Base-by-base conservation (phyloP, 1,140 invertebrate genomes). In the Cyclargus thomasi region DNA sequence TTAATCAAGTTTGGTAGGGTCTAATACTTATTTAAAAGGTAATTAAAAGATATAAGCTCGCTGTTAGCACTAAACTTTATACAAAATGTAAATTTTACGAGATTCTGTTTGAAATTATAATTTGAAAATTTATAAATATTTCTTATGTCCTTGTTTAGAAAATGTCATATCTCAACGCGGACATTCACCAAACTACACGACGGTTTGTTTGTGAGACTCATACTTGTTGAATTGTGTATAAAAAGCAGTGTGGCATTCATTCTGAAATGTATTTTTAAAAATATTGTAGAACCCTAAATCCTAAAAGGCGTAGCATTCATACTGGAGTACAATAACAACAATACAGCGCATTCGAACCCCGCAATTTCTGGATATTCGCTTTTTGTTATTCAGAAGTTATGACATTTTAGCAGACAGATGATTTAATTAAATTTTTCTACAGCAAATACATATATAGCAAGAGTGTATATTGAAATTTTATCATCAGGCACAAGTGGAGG, bases 361-460 rank as follows among this genome's bases (percentile, higher is more conserved):
- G 20, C 55, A 59, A 59, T 59, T 17, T 59, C 55, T 59, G 55
- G 20, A 18, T 18, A 59, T 59, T 59, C 55, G 55, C 55, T 21
- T 55, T 55, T 59, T 59, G 55, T 59, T 59, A 20, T 59, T 20
- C 55, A 20, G 18, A 18, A 11, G 55, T 59, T 59, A 59, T 59
- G 55, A 59, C 18, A 59, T 59, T 59, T 59, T 59, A 59, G 20
- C 55, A 16, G 55, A 59, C 55, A 11, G 55, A 3, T 20, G 18
- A 59, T 59, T 55, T 59, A 59, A 59, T 59, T 59, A 59, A 59
- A 59, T 59, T 59, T 59, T 59, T 59, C 11, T 59, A 59, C 18
- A 11, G 21, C 55, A 1, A 3, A n/a, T n/a, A n/a, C n/a, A n/a
- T n/a, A n/a, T n/a, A n/a, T 0, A 55, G 18, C n/a, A 10, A 59